phyloP scores from a whole-genome alignment of 2,113 vertebrate genomes.

The Malurus cyaneus region DNA sequence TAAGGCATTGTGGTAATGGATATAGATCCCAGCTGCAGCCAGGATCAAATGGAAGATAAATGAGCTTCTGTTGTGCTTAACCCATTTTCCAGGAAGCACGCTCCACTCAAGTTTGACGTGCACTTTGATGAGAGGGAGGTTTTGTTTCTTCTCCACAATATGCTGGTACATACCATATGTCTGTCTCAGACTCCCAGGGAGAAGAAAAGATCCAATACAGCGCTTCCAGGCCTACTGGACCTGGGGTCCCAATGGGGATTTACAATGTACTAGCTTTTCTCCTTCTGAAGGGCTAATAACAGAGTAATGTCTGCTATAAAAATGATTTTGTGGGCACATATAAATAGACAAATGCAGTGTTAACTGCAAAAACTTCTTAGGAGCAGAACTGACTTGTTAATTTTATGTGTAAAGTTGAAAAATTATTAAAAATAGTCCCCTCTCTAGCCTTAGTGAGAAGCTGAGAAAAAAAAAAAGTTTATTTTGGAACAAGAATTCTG shows the following conservation, averaged over 20 bases:
- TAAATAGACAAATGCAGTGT: conserved; percentile 6
- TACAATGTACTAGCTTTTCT: not conserved
- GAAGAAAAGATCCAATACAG: conserved; percentile 18
- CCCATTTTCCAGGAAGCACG: conserved; percentile 40
- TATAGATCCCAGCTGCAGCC: conserved; percentile 39
- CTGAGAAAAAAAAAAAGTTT: not conserved
- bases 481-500: not conserved
- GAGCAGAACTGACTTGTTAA: not conserved
- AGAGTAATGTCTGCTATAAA: conserved; percentile 3
- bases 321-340: not conserved
- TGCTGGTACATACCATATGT: conserved; percentile 19
- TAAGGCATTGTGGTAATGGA: not conserved
- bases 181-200: conserved; percentile 5
- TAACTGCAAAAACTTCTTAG: conserved; percentile 16
- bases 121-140: conserved; percentile 37
- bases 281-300: conserved; percentile 12
- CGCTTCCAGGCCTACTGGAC: not conserved
- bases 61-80: conserved; percentile 45
- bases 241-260: not conserved
- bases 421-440: not conserved
- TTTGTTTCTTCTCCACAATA: conserved; percentile 44
- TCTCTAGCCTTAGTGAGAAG: not conserved
- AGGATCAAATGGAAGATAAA: conserved; percentile 67
- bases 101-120: conserved; percentile 16
- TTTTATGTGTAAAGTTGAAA: not conserved